Evolutionary conservation across 2,888 invertebrate genomes (phyloP).

Genomic region (Catocala fraxini): DNA sequence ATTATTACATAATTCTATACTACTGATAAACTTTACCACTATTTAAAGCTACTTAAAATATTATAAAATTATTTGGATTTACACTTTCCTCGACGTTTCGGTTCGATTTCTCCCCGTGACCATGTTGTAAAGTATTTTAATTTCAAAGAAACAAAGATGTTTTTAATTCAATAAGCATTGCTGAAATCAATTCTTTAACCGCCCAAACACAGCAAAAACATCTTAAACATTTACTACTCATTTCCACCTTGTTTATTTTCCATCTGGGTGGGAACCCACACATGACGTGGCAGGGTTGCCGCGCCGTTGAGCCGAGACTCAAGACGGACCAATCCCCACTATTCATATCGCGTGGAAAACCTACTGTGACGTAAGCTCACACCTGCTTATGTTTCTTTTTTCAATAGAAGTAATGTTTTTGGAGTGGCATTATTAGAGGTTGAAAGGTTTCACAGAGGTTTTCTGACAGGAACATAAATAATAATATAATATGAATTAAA

Average conservation of each 20-base stretch:
- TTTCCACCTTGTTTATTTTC: conserved; percentile 44
- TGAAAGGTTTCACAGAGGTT: conserved; percentile 2
- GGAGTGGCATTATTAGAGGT: not conserved
- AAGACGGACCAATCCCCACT: conserved; percentile 47
- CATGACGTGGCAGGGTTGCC: conserved; percentile 49
- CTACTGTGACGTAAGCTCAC: conserved; percentile 37
- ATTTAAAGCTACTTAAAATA: too few relatives aligned
- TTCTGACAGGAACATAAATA: not conserved
- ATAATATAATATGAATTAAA: not conserved
- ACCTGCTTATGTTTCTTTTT: conserved; percentile 10
- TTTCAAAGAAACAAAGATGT: too few relatives aligned
- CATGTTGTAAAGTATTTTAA: too few relatives aligned
- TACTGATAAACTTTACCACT: too few relatives aligned
- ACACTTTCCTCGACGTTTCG: too few relatives aligned
- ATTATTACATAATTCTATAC: too few relatives aligned
- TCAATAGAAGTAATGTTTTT: conserved; percentile 4
- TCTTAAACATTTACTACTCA: conserved; percentile 23
- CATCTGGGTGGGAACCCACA: conserved; percentile 50
- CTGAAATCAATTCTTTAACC: conserved; percentile 2
- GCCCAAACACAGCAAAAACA: conserved; percentile 12
- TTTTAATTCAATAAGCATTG: conserved; percentile 6
- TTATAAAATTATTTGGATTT: too few relatives aligned
- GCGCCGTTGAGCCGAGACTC: conserved; percentile 39
- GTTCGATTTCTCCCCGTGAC: too few relatives aligned
- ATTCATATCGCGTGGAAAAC: conserved; percentile 50